These are phyloP conservation scores for Phenacoccus solenopsis DNA, from an alignment of 1,140 invertebrate species.

Conservation along the genomic window DNA sequence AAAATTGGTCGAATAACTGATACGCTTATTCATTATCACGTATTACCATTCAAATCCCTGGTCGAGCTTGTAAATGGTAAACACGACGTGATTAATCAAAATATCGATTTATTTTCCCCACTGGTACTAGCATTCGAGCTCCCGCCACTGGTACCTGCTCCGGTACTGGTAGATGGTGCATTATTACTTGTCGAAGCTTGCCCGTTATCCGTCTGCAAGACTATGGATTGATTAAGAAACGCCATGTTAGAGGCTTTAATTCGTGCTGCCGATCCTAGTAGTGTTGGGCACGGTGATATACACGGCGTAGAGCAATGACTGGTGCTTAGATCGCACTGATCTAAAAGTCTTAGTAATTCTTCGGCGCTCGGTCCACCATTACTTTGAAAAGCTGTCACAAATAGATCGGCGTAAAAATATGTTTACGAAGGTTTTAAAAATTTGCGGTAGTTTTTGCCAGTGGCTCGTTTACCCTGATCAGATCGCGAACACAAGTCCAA, in stretches of 20 bases:
- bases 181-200: neutral
- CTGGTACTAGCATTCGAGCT: neutral
- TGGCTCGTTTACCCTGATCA: conserved; percentile 40
- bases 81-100: neutral
- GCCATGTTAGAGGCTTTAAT: conserved; percentile 60
- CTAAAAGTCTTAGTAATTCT: conserved; percentile 77
- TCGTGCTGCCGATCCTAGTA: conserved; percentile 40
- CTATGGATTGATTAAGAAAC: conserved; percentile 46
- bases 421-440: too few species aligned
- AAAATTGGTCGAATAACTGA: neutral
- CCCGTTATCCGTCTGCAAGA: neutral
- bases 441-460: neutral
- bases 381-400: neutral
- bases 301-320: conserved; percentile 72
- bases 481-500: conserved; percentile 64
- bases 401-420: neutral
- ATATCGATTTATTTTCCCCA: neutral
- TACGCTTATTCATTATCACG: neutral
- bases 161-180: neutral
- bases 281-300: conserved; percentile 63
- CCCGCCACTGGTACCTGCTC: neutral
- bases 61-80: neutral
- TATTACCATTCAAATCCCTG: neutral
- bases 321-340: conserved; percentile 83
- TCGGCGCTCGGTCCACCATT: conserved; percentile 77